These are phyloP conservation scores for Dasyornis broadbenti DNA, from an alignment of 2,113 vertebrate species.

Conservation along the genomic window DNA sequence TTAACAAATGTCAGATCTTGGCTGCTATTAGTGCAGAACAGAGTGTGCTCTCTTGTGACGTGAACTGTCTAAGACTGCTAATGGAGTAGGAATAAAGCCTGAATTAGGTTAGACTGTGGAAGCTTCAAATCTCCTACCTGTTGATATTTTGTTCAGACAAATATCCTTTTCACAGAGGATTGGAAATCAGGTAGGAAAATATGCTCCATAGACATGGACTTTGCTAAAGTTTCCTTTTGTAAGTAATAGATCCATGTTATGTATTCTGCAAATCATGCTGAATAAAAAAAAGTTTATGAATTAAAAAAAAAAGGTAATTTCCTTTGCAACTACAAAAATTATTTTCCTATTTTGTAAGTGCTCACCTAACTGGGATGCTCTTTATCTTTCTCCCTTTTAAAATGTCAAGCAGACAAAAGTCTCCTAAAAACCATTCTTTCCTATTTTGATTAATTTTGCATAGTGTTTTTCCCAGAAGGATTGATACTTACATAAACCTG, in stretches of 20 bases:
- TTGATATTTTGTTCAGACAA: conserved; percentile 22
- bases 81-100: not conserved
- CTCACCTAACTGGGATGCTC: conserved; percentile 19
- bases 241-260: not conserved
- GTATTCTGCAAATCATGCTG: not conserved
- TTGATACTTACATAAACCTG: conserved; percentile 93
- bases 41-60: not conserved
- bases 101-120: not conserved
- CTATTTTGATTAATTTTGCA: conserved; percentile 57
- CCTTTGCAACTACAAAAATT: conserved; percentile 12
- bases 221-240: not conserved
- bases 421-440: conserved; percentile 40
- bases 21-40: conserved; percentile 11
- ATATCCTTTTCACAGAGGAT: not conserved
- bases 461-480: not conserved
- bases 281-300: not conserved
- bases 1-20: conserved; percentile 26
- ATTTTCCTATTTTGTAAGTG: conserved; percentile 39
- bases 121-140: not conserved
- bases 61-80: not conserved
- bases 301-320: not conserved
- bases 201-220: not conserved
- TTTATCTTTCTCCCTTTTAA: conserved; percentile 44
- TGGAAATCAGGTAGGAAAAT: not conserved
- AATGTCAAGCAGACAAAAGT: conserved; percentile 53